Percentiles rank a stretch among this genome's conserved stretches.
Conservation (phyloP, 2,113 vertebrate species). For the Pachypanchax playfairii region DNA sequence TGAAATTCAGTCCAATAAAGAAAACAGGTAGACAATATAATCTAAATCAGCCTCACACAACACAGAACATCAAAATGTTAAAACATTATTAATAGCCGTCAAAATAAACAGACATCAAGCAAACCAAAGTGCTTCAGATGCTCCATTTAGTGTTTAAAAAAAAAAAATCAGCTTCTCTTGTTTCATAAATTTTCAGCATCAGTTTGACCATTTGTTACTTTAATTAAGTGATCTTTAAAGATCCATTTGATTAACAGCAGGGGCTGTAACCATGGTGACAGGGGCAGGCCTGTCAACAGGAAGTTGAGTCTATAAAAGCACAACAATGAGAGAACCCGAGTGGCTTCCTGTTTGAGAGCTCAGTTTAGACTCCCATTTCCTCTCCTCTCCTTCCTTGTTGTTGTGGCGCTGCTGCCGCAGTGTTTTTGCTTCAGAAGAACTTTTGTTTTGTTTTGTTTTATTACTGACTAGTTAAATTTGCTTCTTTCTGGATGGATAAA, state of each 20-base stretch:
- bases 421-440: too few relatives aligned
- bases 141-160: not conserved
- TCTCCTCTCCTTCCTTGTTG: slow-evolving; percentile 42
- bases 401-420: slow-evolving; percentile 47
- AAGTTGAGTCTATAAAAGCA: slow-evolving; percentile 78
- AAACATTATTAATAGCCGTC: not conserved
- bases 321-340: slow-evolving; percentile 74
- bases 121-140: not conserved
- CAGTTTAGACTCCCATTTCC: slow-evolving; percentile 76
- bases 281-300: slow-evolving; percentile 57
- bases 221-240: slow-evolving; percentile 24
- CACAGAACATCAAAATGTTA: not conserved
- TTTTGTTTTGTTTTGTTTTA: too few relatives aligned
- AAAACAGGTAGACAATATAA: not conserved
- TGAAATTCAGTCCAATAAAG: not conserved
- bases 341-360: slow-evolving; percentile 77
- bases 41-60: not conserved
- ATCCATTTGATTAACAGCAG: slow-evolving; percentile 63
- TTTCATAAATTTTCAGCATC: not conserved
- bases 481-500: too few relatives aligned
- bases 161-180: not conserved
- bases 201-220: slow-evolving; percentile 8
- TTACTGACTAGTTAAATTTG: too few relatives aligned
- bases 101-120: not conserved
- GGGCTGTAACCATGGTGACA: slow-evolving; percentile 58